Conservation (phyloP, 2,113 vertebrate genomes). For the Neomonachus schauinslandi region DNA sequence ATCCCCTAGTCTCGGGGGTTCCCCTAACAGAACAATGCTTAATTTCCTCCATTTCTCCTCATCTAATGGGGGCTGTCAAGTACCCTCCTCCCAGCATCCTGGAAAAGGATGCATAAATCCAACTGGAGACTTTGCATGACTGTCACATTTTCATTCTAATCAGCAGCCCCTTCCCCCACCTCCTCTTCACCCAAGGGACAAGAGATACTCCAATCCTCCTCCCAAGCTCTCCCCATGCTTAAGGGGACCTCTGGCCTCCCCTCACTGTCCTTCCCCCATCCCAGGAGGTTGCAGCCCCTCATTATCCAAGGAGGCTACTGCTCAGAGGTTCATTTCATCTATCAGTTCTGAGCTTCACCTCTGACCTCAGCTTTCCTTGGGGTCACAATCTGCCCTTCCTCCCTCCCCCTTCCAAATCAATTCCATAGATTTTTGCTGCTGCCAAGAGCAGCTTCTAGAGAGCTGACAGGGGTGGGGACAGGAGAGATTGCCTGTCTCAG, state of each 20-base stretch:
- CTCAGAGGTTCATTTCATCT: constrained; percentile 71
- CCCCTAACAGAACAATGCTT: constrained; percentile 40
- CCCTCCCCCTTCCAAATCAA: constrained; percentile 61
- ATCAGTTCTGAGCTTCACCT: constrained; percentile 74
- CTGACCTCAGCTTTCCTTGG: constrained; percentile 28
- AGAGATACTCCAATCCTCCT: background rate
- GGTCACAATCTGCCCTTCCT: constrained; percentile 10
- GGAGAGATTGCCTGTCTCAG: constrained; percentile 79
- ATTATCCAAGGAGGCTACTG: constrained; percentile 39
- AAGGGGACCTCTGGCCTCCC: constrained; percentile 45
- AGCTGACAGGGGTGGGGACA: background rate
- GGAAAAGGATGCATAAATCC: constrained; percentile 62
- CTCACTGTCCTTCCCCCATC: background rate
- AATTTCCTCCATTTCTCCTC: constrained; percentile 69
- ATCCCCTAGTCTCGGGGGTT: constrained; percentile 9
- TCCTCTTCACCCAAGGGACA: constrained; percentile 48
- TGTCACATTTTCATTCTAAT: constrained; percentile 73
- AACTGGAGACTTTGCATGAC: constrained; percentile 54
- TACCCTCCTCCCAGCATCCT: constrained; percentile 65
- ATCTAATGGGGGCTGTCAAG: constrained; percentile 62
- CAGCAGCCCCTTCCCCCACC: constrained; percentile 21
- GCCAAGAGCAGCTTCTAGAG: constrained; percentile 63
- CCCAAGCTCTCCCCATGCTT: background rate
- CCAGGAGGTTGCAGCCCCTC: constrained; percentile 61
- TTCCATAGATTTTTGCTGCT: constrained; percentile 81